These are phyloP conservation scores for Stomorhina lunata DNA, from an alignment of 2,888 invertebrate species.

Conservation along the genomic window DNA sequence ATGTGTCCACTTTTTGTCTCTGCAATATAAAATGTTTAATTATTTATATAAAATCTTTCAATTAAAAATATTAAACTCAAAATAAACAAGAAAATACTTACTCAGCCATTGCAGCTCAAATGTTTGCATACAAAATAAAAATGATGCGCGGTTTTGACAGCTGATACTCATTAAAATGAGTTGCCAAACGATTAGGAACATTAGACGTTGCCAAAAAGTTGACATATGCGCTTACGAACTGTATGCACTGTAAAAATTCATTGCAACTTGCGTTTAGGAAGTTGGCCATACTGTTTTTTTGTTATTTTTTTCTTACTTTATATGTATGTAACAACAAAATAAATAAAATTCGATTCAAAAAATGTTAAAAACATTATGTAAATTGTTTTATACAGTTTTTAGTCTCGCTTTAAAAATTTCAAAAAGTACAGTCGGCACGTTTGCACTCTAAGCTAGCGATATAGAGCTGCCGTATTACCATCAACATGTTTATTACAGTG, in stretches of 20 bases:
- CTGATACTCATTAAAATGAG: not conserved
- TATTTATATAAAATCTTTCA: not conserved
- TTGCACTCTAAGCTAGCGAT: no score
- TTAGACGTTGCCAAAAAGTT: not conserved
- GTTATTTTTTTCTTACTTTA: no score
- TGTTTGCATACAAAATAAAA: not conserved
- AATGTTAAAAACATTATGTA: no score
- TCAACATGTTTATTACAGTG: no score
- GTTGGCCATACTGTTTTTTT: no score
- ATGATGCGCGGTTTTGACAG: not conserved
- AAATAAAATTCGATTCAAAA: no score
- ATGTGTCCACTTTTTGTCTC: not conserved
- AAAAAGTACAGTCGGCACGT: no score
- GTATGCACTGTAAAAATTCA: not conserved
- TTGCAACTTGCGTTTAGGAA: not conserved
- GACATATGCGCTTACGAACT: not conserved
- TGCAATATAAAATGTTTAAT: constrained; percentile 3
- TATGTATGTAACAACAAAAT: no score
- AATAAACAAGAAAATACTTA: constrained; percentile 2
- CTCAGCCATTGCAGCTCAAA: not conserved
- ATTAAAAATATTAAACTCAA: not conserved
- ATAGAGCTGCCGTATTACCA: no score
- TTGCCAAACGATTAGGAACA: not conserved
- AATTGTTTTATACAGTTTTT: no score
- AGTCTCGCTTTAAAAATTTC: no score